Evolutionary conservation across 2,113 vertebrate genomes (phyloP).

Genomic region (Mustela nigripes): DNA sequence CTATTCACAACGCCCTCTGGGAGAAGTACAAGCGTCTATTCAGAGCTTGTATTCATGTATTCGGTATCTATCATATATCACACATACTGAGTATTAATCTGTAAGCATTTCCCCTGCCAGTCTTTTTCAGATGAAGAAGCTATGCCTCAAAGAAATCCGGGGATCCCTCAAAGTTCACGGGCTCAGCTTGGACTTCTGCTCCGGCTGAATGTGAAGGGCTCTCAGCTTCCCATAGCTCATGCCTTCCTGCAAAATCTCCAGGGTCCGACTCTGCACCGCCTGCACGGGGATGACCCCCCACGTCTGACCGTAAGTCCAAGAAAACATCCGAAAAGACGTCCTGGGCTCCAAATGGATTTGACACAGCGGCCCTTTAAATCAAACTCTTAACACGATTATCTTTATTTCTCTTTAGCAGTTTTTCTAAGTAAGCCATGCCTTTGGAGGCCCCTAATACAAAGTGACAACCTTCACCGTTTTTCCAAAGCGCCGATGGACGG

Average conservation of each 20-base stretch:
- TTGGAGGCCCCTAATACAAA: slow-evolving; percentile 81
- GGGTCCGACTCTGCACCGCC: background rate
- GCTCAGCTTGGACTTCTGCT: background rate
- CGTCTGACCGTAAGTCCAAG: slow-evolving; percentile 69
- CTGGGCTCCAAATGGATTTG: slow-evolving; percentile 79
- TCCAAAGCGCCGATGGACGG: slow-evolving; percentile 59
- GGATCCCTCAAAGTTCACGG: background rate
- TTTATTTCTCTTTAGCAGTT: slow-evolving; percentile 63
- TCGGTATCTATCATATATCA: background rate
- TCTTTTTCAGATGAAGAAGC: background rate
- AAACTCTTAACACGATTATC: slow-evolving; percentile 70
- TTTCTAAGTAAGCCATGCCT: slow-evolving; percentile 82
- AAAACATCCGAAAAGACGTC: slow-evolving; percentile 72
- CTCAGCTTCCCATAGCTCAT: background rate
- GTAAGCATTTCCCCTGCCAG: background rate
- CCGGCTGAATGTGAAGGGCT: background rate
- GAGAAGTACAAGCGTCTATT: background rate
- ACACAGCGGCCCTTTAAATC: slow-evolving; percentile 78
- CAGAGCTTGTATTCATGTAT: background rate
- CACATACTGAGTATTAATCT: background rate
- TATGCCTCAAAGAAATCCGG: background rate
- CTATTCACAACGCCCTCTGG: background rate
- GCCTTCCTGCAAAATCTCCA: background rate
- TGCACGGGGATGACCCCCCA: slow-evolving; percentile 29
- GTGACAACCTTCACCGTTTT: slow-evolving; percentile 83